Conservation (phyloP, 2,797 vertebrate species). For the Scomberomorus guttatus region DNA sequence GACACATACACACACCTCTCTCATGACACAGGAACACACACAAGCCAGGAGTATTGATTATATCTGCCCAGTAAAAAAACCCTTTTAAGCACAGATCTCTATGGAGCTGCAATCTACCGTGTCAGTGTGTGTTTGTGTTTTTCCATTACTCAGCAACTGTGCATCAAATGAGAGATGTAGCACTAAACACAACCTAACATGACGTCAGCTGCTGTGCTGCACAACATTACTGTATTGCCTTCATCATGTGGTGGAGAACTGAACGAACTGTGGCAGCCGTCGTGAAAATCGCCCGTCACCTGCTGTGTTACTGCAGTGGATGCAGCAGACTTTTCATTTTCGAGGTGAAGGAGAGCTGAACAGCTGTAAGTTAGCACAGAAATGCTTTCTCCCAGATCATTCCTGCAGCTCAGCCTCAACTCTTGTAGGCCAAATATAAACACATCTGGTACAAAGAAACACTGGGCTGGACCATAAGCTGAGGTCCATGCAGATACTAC, state of each 20-base stretch:
- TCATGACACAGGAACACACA: constrained; percentile 9
- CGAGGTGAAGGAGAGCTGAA: constrained; percentile 53
- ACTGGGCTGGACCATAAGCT: neutral
- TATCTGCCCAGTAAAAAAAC: constrained; percentile 3
- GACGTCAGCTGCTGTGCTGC: constrained; percentile 26
- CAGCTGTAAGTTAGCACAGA: constrained; percentile 12
- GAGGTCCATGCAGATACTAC: neutral
- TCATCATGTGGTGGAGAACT: neutral
- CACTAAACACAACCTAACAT: constrained; percentile 25
- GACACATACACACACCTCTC: constrained; percentile 1
- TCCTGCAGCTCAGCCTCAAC: neutral
- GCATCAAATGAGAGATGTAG: constrained; percentile 27
- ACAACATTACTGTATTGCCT: neutral
- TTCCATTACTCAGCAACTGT: constrained; percentile 63
- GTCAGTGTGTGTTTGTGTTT: constrained; percentile 6
- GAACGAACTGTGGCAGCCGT: neutral
- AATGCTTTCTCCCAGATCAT: neutral
- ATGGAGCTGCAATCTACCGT: neutral
- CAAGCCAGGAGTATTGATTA: constrained; percentile 41
- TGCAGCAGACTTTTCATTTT: constrained; percentile 48
- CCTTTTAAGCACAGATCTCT: constrained; percentile 1
- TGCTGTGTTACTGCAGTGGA: constrained; percentile 47
- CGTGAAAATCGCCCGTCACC: neutral
- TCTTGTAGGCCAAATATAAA: neutral
- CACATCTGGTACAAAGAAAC: neutral